Evolutionary conservation across 2,797 vertebrate species (phyloP), one percentile per base, ranked within the genome.

Genomic region (Limosa lapponica): DNA sequence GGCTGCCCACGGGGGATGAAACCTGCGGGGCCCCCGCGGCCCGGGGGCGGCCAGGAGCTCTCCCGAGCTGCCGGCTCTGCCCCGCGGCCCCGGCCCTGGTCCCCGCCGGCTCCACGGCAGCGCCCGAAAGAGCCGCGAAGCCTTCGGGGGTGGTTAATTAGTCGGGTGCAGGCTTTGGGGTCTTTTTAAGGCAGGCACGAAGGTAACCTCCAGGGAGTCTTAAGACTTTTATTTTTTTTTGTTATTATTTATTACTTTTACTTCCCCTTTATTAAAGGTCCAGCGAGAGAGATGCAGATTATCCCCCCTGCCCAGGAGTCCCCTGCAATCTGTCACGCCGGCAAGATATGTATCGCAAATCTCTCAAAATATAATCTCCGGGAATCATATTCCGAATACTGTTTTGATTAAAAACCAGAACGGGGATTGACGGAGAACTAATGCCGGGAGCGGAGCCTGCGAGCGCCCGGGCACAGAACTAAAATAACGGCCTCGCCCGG

Each of bases 301-400:
- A 98, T 98, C 95, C 97, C 49, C 72, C 92, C 96, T 87, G 95
- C 96, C 97, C 96, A 97, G 96, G 96, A 93, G 97, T 95, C 89
- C 62, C 84, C 71, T 84, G 97, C 98, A 98, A 98, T 98, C 98
- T 98, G 97, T 97, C 98, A 97, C 74, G 80, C 95, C 97, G 65
- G 92, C 73, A 95, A 98, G 96, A 97, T 97, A 97, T 91, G 97
- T 98, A 97, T 98, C 94, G 92, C 98, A 98, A 98, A 99, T 98
- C 98, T 98, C 96, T 97, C 97, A 94, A 97, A 96, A 97, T 98
- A 98, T 98, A 98, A 99, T 99, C 98, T 98, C 97, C 94, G 65
- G 95, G 97, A 98, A 98, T 98, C 98, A 97, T 98, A 98, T 98
- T 98, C 98, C 93, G 98, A 98, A 98, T 98, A 98, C 98, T 98